Conservation (phyloP, 2,888 invertebrate species). For the Clepsis dumicolana region DNA sequence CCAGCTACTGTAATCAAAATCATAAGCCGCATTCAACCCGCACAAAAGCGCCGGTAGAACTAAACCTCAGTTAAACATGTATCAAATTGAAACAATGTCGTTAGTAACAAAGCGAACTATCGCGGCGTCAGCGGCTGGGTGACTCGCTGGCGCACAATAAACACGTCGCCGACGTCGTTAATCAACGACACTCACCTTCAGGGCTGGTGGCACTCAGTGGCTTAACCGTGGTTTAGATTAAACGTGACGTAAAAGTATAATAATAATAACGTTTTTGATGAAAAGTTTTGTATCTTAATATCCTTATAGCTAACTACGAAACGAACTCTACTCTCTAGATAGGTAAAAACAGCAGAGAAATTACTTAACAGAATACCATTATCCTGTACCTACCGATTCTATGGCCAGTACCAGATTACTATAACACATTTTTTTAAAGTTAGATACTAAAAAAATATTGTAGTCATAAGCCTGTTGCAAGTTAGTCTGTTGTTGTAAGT, state of each 20-base stretch:
- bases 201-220: constrained; percentile 35
- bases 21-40: not conserved
- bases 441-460: too few relatives aligned
- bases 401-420: too few relatives aligned
- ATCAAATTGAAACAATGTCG: constrained; percentile 41
- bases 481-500: too few relatives aligned
- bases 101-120: constrained; percentile 40
- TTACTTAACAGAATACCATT: too few relatives aligned
- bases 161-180: constrained; percentile 79
- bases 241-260: too few relatives aligned
- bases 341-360: too few relatives aligned
- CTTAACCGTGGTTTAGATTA: constrained; percentile 3
- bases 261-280: too few relatives aligned
- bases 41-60: constrained; percentile 20
- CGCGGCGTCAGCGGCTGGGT: constrained; percentile 34
- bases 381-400: too few relatives aligned
- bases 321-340: too few relatives aligned
- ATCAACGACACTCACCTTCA: constrained; percentile 79
- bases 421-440: too few relatives aligned
- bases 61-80: constrained; percentile 28
- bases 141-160: constrained; percentile 70
- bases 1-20: not conserved
- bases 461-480: too few relatives aligned
- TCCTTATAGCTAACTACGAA: not conserved
- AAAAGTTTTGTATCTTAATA: too few relatives aligned